These are phyloP conservation scores for Galeopsomyia nigrocyanea DNA, from an alignment of 2,888 invertebrate species.

Conservation along the genomic window DNA sequence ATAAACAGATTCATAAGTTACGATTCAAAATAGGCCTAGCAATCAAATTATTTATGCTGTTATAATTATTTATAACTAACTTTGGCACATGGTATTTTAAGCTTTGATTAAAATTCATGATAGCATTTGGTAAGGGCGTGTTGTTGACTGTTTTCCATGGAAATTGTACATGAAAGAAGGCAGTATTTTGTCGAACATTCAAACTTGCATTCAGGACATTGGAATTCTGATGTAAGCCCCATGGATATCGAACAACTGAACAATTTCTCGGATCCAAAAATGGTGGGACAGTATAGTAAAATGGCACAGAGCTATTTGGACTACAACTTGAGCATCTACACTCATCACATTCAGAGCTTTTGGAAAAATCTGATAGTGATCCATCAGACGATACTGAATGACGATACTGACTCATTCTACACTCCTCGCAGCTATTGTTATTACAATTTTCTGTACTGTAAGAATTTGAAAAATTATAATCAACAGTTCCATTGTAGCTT, in stretches of 20 bases:
- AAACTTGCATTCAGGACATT: neutral
- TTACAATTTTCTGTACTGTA: constrained; percentile 1
- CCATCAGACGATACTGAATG: constrained; percentile 37
- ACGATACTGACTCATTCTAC: constrained; percentile 24
- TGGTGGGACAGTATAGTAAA: neutral
- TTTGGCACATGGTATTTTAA: neutral
- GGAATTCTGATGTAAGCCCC: constrained; percentile 10
- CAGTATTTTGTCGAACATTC: neutral
- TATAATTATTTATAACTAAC: constrained; percentile 6
- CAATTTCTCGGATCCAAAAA: constrained; percentile 31
- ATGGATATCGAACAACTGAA: constrained; percentile 36
- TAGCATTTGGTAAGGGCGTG: neutral
- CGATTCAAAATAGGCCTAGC: constrained; percentile 36
- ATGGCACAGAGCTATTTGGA: neutral
- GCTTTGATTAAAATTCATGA: constrained; percentile 9
- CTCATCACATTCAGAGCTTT: constrained; percentile 36
- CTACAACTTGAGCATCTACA: neutral
- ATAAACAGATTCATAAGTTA: constrained; percentile 4
- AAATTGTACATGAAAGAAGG: constrained; percentile 12
- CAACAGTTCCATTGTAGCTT: neutral
- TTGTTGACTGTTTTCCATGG: constrained; percentile 26
- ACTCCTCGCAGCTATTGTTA: constrained; percentile 3
- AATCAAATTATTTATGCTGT: constrained; percentile 1
- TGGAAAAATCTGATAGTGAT: constrained; percentile 34
- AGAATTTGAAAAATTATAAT: constrained; percentile 3